Conservation (phyloP, 2,888 invertebrate species). For the Nudaria mundana region DNA sequence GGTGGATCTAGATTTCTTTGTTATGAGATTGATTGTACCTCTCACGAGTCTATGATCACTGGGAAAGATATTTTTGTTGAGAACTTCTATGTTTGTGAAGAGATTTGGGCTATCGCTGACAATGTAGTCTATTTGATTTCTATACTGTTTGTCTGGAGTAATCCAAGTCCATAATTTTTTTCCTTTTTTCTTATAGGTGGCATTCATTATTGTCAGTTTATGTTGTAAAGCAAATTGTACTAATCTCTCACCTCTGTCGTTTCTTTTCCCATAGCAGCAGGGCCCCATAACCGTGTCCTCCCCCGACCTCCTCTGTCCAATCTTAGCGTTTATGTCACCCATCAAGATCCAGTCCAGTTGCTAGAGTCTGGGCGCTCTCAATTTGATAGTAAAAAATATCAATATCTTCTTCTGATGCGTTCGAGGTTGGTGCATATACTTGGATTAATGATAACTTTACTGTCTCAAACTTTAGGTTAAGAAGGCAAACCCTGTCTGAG, state of each 20-base stretch:
- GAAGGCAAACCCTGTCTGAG: not conserved
- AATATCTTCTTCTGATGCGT: not conserved
- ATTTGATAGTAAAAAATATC: not conserved
- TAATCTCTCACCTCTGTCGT: conserved; percentile 15
- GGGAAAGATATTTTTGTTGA: not conserved
- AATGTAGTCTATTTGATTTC: not conserved
- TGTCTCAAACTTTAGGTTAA: not conserved
- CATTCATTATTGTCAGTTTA: not conserved
- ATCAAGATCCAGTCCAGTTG: not conserved
- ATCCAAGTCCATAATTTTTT: not conserved
- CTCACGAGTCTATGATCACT: not conserved
- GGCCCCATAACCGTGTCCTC: conserved; percentile 1
- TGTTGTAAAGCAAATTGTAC: conserved; percentile 3
- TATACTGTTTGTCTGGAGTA: not conserved
- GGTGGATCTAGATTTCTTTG: not conserved
- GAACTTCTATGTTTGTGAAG: not conserved
- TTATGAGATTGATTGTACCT: not conserved
- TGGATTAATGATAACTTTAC: not conserved
- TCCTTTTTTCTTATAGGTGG: not conserved
- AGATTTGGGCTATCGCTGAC: not conserved
- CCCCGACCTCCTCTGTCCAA: not conserved
- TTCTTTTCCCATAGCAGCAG: conserved; percentile 18
- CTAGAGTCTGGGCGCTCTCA: not conserved
- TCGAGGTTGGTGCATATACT: not conserved
- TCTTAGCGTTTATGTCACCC: not conserved